Conservation (phyloP, 2,888 invertebrate species). For the Synergus laeviventris region DNA sequence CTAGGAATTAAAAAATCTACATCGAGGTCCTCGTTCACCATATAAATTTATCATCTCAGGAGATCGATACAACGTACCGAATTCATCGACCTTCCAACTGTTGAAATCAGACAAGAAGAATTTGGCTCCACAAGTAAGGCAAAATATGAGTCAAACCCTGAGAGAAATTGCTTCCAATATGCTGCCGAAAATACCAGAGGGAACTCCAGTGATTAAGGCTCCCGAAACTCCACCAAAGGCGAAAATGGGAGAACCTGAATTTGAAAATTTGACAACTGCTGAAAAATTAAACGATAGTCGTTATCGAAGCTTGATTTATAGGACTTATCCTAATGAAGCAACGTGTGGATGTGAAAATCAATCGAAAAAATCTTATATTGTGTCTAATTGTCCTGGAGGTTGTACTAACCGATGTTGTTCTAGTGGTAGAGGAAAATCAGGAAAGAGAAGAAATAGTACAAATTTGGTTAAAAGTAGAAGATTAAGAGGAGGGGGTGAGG, state of each 20-base stretch:
- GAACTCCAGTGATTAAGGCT: conserved; percentile 45
- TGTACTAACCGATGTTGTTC: conserved; percentile 61
- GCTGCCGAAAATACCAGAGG: not conserved
- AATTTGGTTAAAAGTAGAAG: not conserved
- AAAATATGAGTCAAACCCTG: conserved; percentile 12
- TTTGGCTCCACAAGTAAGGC: not conserved
- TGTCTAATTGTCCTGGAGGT: conserved; percentile 59
- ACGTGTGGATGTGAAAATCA: conserved; percentile 60
- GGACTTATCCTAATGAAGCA: conserved; percentile 63
- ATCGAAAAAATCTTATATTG: conserved; percentile 13
- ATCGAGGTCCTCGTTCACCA: conserved; percentile 56
- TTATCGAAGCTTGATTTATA: conserved; percentile 64
- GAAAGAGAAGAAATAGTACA: not conserved
- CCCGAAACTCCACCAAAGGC: conserved; percentile 57
- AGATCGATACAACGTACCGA: conserved; percentile 49
- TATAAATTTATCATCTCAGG: conserved; percentile 50
- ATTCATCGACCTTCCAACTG: conserved; percentile 59
- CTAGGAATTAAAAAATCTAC: not conserved
- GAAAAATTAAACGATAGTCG: conserved; percentile 67
- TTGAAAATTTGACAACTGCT: conserved; percentile 62
- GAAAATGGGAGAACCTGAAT: conserved; percentile 60
- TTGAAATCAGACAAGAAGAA: conserved; percentile 54
- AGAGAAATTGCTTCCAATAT: not conserved
- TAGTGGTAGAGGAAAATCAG: conserved; percentile 49
- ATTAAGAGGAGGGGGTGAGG: conserved; percentile 15